Evolutionary conservation across 2,113 vertebrate species (phyloP), one percentile per base, ranked within the genome.

Genomic region (Etheostoma cragini): DNA sequence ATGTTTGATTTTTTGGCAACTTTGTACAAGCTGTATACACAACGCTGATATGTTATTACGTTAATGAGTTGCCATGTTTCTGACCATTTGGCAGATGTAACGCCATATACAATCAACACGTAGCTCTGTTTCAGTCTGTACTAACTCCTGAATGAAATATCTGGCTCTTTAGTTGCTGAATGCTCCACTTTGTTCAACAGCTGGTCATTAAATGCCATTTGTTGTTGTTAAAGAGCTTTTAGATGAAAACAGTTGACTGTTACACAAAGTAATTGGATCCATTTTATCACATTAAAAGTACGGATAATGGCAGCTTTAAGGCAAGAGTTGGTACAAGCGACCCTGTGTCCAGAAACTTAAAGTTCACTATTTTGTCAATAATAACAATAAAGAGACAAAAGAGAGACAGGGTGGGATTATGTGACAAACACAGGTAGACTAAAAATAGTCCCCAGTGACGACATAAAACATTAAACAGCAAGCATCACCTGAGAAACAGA

Each of bases 401-500:
- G 16, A 68, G n/a, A 66, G 54, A 68, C 0, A 6, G 13, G 3
- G 19, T 24, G 16, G n/a, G 49, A 11, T 15, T 5, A n/a, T 17
- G 11, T 19, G 24, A 76, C 13, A 63, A 21, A 76, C 8, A n/a
- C 35, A 21, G 1, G 58, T 6, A 6, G 49, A 49, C 21, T 65
- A 72, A 80, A 60, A 74, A 63, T 50, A 71, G 52, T 46, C 60
- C 15, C 2, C 3, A 1, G 13, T 76, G 52, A 8, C 12, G 22
- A 65, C 1, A 26, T 35, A 76, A 38, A 70, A 53, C 14, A 56
- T 12, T 21, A 61, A 65, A 81, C 21, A 49, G 8, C 67, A 68
- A 78, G 22, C 46, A 10, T 56, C 68, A 56, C 73, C 22, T 79
- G 42, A 81, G 72, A 76, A 81, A 88, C 47, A 49, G 68, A 61